Evolutionary conservation across 2,797 vertebrate genomes (phyloP), one percentile per base, ranked within the genome.

Genomic region (Anabacerthia variegaticeps): DNA sequence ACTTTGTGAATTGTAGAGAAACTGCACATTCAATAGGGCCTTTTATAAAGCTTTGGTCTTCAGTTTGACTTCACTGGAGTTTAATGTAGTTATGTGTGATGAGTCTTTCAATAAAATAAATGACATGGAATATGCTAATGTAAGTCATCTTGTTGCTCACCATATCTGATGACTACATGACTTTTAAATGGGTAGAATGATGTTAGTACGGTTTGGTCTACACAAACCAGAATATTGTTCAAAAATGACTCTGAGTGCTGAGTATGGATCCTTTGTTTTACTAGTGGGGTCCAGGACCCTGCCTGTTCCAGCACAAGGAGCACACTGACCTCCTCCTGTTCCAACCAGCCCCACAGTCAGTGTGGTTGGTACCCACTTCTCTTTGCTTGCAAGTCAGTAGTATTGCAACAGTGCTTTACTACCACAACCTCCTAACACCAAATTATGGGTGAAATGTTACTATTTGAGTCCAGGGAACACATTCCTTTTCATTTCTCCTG

Each of bases 361-460:
- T 34, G 27, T 17, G 55, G 59, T 28, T 39, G 43, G 28, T 19
- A 71, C 66, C 75, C 55, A 63, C 37, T 88, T 67, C 18, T 59
- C 63, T 89, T 82, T 67, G 21, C 80, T 87, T 91, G 79, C 62
- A 81, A 86, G n/a, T 51, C 67, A 73, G 26, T 26, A 41, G 39
- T 26, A 56, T 85, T 92, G 83, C 76, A 86, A 59, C 55, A 86
- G 69, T 61, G 63, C 56, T 91, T 92, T 79, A 90, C 79, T 56
- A 86, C 51, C 41, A 43, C 32, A 85, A 37, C 65, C 37, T 71
- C 0, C 1, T 18, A 59, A 43, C 59, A 73, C 46, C 34, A 66
- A 63, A 62, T 51, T 93, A 49, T 96, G 89, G 95, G 93, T 96
- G 61, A 96, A 96, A 79, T 82, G 95, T 93, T 88, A 92, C 77